A percentile compares a stretch with the other conserved stretches of the same genome.
These are phyloP conservation scores for Nasua narica DNA, from an alignment of 2,797 vertebrate genomes.

Conservation along the genomic window DNA sequence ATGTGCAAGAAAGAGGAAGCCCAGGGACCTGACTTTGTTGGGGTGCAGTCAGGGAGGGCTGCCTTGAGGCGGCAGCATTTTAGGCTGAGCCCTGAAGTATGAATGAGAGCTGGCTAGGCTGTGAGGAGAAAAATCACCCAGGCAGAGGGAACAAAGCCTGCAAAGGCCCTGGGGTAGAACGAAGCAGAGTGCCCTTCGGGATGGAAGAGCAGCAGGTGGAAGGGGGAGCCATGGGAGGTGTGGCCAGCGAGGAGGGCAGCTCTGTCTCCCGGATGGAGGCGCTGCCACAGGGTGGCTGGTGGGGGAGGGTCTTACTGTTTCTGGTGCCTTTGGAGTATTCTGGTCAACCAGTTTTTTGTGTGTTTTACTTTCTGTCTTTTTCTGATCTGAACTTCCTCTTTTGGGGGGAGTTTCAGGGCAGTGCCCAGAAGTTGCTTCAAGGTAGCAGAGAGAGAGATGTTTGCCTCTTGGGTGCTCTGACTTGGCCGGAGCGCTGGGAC, in stretches of 20 bases:
- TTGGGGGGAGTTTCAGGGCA: neutral
- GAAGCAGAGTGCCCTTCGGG: neutral
- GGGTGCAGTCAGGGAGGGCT: neutral
- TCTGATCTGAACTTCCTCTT: constrained; percentile 32
- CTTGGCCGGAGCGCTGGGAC: neutral
- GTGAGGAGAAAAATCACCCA: neutral
- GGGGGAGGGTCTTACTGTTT: neutral
- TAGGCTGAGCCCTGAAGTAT: neutral
- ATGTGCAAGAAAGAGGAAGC: neutral
- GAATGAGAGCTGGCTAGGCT: neutral
- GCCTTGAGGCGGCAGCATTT: neutral
- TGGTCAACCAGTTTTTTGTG: neutral
- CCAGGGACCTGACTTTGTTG: neutral
- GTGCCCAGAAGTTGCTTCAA: neutral
- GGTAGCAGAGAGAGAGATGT: neutral
- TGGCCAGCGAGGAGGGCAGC: neutral
- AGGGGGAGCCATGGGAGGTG: fast-evolving
- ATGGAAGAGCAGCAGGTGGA: neutral
- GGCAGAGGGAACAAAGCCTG: neutral
- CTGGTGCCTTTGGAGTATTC: neutral
- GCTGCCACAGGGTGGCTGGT: fast-evolving
- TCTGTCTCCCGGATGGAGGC: fast-evolving
- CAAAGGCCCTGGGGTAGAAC: neutral
- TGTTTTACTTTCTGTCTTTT: neutral
- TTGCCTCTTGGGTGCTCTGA: neutral